Evolutionary conservation across 2,888 invertebrate genomes (phyloP), one percentile per base, ranked within the genome.

Genomic region (Tetragonula carbonaria): DNA sequence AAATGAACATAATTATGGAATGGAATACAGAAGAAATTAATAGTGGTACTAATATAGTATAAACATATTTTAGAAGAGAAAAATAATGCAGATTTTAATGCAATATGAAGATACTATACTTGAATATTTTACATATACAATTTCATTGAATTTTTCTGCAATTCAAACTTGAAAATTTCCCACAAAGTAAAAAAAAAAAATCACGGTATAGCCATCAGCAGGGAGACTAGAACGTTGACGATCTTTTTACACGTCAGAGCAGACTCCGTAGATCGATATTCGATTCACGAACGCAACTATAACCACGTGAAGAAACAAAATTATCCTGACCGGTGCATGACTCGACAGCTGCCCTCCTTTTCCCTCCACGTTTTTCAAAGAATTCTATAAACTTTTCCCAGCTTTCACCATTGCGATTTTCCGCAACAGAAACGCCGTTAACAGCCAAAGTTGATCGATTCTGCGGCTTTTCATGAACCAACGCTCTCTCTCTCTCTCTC

Each of bases 371-470:
- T 53, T 45, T 8, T 45, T 51, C 62, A 63, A 45, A 55, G 74
- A 74, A 76, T 83, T 73, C 65, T 21, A 11, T 51, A 33, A 38
- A 68, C 68, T 76, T 77, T 77, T 80, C 73, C 79, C 73, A 23
- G 67, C 62, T 77, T 84, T 74, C 77, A 67, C 38, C 55, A 65
- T 66, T 66, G 80, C 71, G 80, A 80, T 85, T 84, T 77, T 72
- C 77, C 33, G 53, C 71, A 73, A 23, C 23, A n/a, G 73, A 65
- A 45, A 57, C 66, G 73, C 70, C 77, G 72, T 84, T 85, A 84
- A 72, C 73, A 45, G 18, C 75, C 45, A 59, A 21, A 33, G 45
- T 38, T 73, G 80, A 86, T 81, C 80, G 85, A 85, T 86, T 78
- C 74, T 68, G 77, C 53, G 18, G 80, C 11, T 45, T 53, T 57